phyloP scores from a whole-genome alignment of 2,797 vertebrate genomes.

The Neosilurus mollespiculum region DNA sequence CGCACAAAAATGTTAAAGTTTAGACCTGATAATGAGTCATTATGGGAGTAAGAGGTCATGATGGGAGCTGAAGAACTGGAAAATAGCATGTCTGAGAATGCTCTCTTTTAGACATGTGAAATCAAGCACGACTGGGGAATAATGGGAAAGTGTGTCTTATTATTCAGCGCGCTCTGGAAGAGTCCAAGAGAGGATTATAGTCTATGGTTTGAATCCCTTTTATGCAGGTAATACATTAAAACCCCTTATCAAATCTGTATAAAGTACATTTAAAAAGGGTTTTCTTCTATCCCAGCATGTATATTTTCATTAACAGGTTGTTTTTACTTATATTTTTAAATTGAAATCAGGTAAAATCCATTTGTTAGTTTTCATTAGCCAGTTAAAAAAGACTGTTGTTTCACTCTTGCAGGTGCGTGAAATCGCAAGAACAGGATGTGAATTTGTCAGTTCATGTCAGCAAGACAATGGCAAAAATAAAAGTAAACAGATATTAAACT shows the following conservation, averaged over 20 bases:
- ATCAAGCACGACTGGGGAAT: slow-evolving; percentile 28
- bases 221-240: slow-evolving; percentile 8
- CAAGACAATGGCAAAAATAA: too few relatives aligned
- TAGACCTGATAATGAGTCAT: slow-evolving; percentile 44
- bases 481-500: too few relatives aligned
- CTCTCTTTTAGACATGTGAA: slow-evolving; percentile 40
- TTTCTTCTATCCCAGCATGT: neutral
- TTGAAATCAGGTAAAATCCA: too few relatives aligned
- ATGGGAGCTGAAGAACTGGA: slow-evolving; percentile 24
- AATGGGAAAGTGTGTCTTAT: slow-evolving; percentile 38
- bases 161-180: slow-evolving; percentile 16
- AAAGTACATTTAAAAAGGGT: neutral
- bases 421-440: too few relatives aligned
- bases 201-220: slow-evolving; percentile 12
- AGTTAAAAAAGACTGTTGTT: too few relatives aligned
- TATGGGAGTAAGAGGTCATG: slow-evolving; percentile 36
- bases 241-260: neutral
- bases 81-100: slow-evolving; percentile 26
- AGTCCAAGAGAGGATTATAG: slow-evolving; percentile 1
- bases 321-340: too few relatives aligned
- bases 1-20: slow-evolving; percentile 6
- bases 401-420: too few relatives aligned
- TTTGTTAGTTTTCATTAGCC: too few relatives aligned
- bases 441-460: too few relatives aligned
- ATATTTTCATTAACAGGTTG: too few relatives aligned